phyloP scores from a whole-genome alignment of 2,113 vertebrate species.

The Macquaria australasica region DNA sequence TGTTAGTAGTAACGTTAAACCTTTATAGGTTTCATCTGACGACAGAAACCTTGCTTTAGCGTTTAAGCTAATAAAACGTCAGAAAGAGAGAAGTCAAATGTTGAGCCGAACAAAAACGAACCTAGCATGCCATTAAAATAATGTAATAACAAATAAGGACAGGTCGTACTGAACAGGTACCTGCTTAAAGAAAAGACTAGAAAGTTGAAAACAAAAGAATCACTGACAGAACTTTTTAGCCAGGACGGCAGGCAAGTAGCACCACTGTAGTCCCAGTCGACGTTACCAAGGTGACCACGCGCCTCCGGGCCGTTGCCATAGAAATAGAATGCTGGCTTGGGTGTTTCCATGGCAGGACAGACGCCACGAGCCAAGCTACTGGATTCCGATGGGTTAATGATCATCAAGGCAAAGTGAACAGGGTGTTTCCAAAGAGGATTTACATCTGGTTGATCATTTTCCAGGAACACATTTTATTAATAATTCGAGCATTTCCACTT shows the following conservation, averaged over 20 bases:
- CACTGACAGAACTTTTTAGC: not conserved
- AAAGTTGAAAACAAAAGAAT: not conserved
- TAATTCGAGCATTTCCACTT: not conserved
- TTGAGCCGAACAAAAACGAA: not conserved
- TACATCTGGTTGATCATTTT: not conserved
- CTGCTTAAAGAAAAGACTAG: not conserved
- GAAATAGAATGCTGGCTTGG: conserved; percentile 73
- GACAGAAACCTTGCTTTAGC: not conserved
- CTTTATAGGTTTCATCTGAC: not conserved
- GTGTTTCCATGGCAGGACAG: conserved; percentile 66
- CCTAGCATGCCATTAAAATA: not conserved
- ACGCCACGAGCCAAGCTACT: conserved; percentile 16
- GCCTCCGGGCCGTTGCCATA: conserved; percentile 68
- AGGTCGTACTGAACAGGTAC: not conserved
- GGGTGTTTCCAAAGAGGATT: not conserved
- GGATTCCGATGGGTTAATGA: conserved; percentile 67
- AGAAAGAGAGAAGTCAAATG: not conserved
- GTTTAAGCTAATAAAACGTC: not conserved
- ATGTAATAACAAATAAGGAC: not conserved
- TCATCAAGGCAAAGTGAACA: conserved; percentile 19
- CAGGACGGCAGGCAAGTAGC: conserved; percentile 22
- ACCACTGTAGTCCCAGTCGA: not conserved
- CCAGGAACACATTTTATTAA: conserved; percentile 23
- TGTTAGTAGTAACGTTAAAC: not conserved
- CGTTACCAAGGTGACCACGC: conserved; percentile 71